Conservation (phyloP, 2,797 vertebrate species). For the Bucorvus abyssinicus region DNA sequence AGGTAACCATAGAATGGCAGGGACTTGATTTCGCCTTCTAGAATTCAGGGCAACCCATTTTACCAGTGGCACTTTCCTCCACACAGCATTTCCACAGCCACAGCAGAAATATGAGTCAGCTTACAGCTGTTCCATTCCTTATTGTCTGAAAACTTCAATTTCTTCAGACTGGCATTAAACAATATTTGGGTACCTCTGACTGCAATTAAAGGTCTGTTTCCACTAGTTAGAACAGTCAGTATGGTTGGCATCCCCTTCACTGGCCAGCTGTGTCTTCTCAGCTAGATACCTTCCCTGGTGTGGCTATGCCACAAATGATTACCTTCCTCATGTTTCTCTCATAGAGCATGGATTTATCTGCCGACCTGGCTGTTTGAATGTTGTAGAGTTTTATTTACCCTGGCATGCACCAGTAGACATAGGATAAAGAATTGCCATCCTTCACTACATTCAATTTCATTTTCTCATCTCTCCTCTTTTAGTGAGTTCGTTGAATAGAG, state of each 20-base stretch:
- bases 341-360: background rate
- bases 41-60: background rate
- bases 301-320: background rate
- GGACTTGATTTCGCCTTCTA: background rate
- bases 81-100: background rate
- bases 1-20: background rate
- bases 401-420: background rate
- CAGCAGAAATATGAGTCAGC: background rate
- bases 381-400: background rate
- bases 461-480: background rate
- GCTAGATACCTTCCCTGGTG: background rate
- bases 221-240: background rate
- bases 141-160: background rate
- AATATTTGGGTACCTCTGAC: background rate
- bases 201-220: background rate
- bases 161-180: background rate
- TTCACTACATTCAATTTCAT: background rate
- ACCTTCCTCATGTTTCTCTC: background rate
- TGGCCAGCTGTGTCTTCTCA: background rate
- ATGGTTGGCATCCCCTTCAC: background rate
- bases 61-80: background rate
- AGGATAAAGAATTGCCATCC: background rate
- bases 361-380: background rate
- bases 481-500: background rate
- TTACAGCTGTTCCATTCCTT: background rate